These are phyloP conservation scores for Odiellus spinosus DNA, from an alignment of 2,888 invertebrate species.

Conservation along the genomic window DNA sequence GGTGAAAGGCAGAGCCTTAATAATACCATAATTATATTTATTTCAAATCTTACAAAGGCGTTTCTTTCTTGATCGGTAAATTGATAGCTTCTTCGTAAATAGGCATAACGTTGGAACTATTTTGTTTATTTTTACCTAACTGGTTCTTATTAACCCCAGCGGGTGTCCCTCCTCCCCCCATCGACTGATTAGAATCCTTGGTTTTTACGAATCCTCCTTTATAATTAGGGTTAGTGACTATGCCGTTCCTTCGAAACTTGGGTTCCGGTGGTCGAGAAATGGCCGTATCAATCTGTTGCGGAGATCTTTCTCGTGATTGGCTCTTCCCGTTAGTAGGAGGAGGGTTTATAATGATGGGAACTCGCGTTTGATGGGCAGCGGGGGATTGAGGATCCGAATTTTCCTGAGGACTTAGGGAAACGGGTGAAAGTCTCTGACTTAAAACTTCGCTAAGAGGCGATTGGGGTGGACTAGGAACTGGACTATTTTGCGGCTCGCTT, in stretches of 20 bases:
- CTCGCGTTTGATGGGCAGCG: slow-evolving; percentile 11
- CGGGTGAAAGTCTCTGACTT: slow-evolving; percentile 11
- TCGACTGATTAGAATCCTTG: slow-evolving; percentile 8
- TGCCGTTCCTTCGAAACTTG: slow-evolving; percentile 29
- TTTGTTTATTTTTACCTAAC: slow-evolving; percentile 7
- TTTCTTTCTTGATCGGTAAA: slow-evolving; percentile 68
- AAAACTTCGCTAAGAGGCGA: slow-evolving; percentile 40
- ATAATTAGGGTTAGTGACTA: slow-evolving; percentile 32
- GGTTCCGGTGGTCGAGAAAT: slow-evolving; percentile 27
- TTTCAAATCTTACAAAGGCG: slow-evolving; percentile 39
- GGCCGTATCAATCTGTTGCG: neutral
- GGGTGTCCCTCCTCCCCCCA: slow-evolving; percentile 4
- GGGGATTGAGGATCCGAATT: slow-evolving; percentile 16
- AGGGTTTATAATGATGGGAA: slow-evolving; percentile 10
- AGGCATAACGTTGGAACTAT: neutral
- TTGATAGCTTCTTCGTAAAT: slow-evolving; percentile 16
- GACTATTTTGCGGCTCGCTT: slow-evolving; percentile 46
- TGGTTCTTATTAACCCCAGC: slow-evolving; percentile 6
- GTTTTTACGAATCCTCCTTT: slow-evolving; percentile 36
- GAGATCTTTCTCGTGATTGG: neutral
- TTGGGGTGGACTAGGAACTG: slow-evolving; percentile 65
- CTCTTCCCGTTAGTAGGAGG: slow-evolving; percentile 6
- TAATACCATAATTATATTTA: no score
- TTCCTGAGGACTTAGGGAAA: slow-evolving; percentile 14
- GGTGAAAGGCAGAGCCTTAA: no score